Evolutionary conservation across 2,888 invertebrate species (phyloP), one percentile per base, ranked within the genome.

Genomic region (Nyleta sp.): DNA sequence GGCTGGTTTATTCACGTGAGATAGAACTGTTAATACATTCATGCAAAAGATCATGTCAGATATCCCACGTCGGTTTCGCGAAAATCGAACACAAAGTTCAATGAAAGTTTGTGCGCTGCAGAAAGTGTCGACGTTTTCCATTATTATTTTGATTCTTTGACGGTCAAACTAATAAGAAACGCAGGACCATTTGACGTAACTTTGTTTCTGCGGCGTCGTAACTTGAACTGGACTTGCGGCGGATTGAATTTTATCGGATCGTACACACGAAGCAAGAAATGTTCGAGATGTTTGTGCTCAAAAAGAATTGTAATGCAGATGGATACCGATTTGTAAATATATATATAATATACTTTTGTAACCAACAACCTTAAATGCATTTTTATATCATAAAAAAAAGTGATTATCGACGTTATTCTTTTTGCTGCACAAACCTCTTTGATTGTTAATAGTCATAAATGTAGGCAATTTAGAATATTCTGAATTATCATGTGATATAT

Each of bases 401-500:
- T 42, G 38, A 13, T 52, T 42, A 53, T 52, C 48, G 10, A 42
- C 50, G 11, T 57, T 40, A 35, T 65, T 65, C 57, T 74, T 67
- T 74, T 67, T 60, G 28, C 7, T 46, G 60, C 42, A 60, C 60
- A 74, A 60, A 59, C 48, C 2, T 53, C 24, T 60, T 55, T 31
- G 22, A 74, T 74, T 67, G 67, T 67, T 74, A 46, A 60, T 60
- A 74, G 60, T 67, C 44, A 67, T 60, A 46, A 40, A 15, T 31
- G 13, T 60, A 67, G 60, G 11, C 15, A 46, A 67, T 53, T 38
- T 60, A 57, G 44, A 67, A 46, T 38, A 22, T 46, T 67, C 48
- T 33, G 55, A 65, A 65, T 73, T 73, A 31, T 55, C 35, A 57
- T 65, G 73, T 73, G 65, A 65, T 73, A 73, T 60, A 67, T 67